Evolutionary conservation across 2,888 invertebrate species (phyloP).

Genomic region (Trissoscelio sp.): DNA sequence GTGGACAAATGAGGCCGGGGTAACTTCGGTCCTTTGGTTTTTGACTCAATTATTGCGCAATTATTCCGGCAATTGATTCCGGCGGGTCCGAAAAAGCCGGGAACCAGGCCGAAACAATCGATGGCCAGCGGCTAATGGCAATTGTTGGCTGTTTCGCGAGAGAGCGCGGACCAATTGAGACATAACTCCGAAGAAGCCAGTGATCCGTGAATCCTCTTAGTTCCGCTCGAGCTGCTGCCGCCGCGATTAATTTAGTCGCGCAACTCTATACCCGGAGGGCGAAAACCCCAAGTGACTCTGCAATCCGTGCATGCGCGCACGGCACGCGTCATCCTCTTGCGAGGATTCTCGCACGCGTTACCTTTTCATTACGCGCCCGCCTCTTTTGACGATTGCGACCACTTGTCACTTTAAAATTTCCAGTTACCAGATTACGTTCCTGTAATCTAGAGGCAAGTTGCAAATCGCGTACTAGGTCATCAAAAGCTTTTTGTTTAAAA

Average conservation of each 20-base stretch:
- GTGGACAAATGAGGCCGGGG: no score
- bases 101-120: conserved; percentile 41
- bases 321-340: conserved; percentile 71
- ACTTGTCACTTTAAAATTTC: no score
- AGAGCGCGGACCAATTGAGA: conserved; percentile 64
- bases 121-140: conserved; percentile 55
- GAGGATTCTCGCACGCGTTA: conserved; percentile 64
- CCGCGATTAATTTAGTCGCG: conserved; percentile 73
- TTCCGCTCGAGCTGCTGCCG: conserved; percentile 70
- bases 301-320: conserved; percentile 73
- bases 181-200: conserved; percentile 71
- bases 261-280: conserved; percentile 69
- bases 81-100: conserved; percentile 23
- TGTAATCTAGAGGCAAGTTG: no score
- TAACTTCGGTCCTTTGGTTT: not conserved
- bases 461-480: no score
- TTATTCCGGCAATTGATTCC: conserved; percentile 62
- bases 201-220: conserved; percentile 74
- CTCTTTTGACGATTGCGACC: no score
- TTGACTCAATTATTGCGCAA: conserved; percentile 42
- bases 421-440: no score
- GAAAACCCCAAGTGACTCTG: conserved; percentile 73
- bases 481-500: no score
- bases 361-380: conserved; percentile 41
- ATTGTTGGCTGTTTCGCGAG: conserved; percentile 68